Evolutionary conservation across 2,797 vertebrate genomes (phyloP).

Genomic region (Dendrocincla tyrannina): DNA sequence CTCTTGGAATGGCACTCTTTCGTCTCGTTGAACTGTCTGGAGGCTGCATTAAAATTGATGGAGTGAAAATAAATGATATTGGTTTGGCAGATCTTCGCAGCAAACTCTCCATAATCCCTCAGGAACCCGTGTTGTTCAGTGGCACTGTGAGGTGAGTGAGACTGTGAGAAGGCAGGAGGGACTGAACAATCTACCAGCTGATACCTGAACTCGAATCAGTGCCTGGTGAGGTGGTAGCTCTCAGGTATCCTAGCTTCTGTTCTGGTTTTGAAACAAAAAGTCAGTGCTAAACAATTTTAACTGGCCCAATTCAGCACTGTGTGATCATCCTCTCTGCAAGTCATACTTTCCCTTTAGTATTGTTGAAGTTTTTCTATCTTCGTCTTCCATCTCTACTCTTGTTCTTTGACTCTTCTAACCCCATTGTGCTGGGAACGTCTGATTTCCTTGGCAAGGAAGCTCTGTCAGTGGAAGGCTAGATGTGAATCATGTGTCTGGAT

Average conservation of each 20-base stretch:
- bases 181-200: neutral
- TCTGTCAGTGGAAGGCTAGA: neutral
- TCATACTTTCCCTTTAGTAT: neutral
- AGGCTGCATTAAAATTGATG: slow-evolving; percentile 90
- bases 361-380: neutral
- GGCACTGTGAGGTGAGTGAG: slow-evolving; percentile 87
- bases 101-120: slow-evolving; percentile 94
- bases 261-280: neutral
- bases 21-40: slow-evolving; percentile 88
- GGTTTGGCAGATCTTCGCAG: slow-evolving; percentile 91
- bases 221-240: neutral
- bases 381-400: neutral
- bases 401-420: neutral
- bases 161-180: neutral
- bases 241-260: neutral
- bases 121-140: slow-evolving; percentile 91
- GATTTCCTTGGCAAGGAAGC: neutral
- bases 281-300: neutral
- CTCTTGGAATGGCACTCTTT: slow-evolving; percentile 88
- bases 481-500: neutral
- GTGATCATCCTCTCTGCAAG: neutral
- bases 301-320: neutral
- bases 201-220: neutral
- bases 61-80: slow-evolving; percentile 88
- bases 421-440: neutral